phyloP scores from a whole-genome alignment of 2,888 invertebrate species.

The Lithophane semibrunnea region DNA sequence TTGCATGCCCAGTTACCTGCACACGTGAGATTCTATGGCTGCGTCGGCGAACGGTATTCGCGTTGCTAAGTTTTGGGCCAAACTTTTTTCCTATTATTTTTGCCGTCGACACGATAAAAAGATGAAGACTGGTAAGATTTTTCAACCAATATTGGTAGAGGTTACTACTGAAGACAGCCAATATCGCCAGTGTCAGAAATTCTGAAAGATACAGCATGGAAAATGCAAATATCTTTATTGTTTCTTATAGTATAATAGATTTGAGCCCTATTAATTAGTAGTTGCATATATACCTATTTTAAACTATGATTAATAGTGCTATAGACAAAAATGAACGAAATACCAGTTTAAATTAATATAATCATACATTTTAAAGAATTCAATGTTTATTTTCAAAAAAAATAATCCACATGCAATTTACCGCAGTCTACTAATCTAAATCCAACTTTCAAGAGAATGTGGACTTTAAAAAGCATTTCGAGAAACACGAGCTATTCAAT shows the following conservation, averaged over 20 bases:
- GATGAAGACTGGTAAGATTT: not conserved
- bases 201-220: not conserved
- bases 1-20: too few relatives aligned
- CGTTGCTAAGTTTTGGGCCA: too few relatives aligned
- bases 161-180: not conserved
- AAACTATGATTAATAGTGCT: not conserved
- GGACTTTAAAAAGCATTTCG: slow-evolving; percentile 38
- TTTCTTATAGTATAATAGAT: not conserved
- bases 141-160: not conserved
- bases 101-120: too few relatives aligned
- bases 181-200: not conserved
- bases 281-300: not conserved
- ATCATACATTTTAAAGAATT: not conserved
- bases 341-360: not conserved
- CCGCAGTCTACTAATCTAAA: slow-evolving; percentile 35
- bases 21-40: too few relatives aligned
- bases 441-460: slow-evolving; percentile 36
- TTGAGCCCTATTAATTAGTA: not conserved
- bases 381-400: not conserved
- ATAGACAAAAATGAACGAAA: not conserved
- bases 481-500: slow-evolving; percentile 48
- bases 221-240: not conserved
- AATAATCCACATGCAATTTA: slow-evolving; percentile 29
- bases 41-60: too few relatives aligned
- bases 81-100: too few relatives aligned